Evolutionary conservation across 2,888 invertebrate species (phyloP), one percentile per base, ranked within the genome.

Genomic region (Hybos culiciformis): DNA sequence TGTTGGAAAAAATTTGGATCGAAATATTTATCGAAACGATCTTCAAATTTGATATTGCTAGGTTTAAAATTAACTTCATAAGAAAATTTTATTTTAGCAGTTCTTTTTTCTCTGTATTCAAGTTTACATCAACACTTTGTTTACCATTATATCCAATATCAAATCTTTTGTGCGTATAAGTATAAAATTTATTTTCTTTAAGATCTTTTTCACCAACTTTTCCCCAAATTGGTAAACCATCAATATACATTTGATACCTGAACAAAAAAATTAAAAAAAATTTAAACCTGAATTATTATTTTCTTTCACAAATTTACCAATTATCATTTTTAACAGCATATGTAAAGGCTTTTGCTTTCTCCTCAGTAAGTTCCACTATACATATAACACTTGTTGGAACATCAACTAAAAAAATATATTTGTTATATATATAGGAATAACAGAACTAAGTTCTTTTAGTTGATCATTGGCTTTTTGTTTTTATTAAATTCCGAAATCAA

Each of bases 231-330:
- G 98, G 97, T 45, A 98, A 70, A 57, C 96, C 94, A 67, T 97
- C 97, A 50, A 98, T 85, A 66, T 97, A 98, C 98, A 98, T 98
- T 69, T 98, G 97, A 68, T 97, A 98, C n/a, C n/a, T n/a, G n/a
- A n/a, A n/a, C n/a, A n/a, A n/a, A n/a, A n/a, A n/a, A n/a, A n/a
- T n/a, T n/a, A n/a, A n/a, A n/a, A n/a, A n/a, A n/a, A n/a, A n/a
- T n/a, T n/a, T n/a, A n/a, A n/a, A n/a, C n/a, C n/a, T n/a, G n/a
- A n/a, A n/a, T n/a, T n/a, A n/a, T n/a, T n/a, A n/a, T n/a, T n/a
- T n/a, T n/a, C n/a, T n/a, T n/a, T n/a, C n/a, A n/a, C n/a, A n/a
- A n/a, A n/a, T n/a, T n/a, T n/a, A n/a, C 93, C 96, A 98, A 66
- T 99, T 99, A 61, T 97, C 93, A 69, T 98, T 98, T 67, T 91